phyloP scores from a whole-genome alignment of 1,140 invertebrate genomes.

The Helicorthomorpha holstii region DNA sequence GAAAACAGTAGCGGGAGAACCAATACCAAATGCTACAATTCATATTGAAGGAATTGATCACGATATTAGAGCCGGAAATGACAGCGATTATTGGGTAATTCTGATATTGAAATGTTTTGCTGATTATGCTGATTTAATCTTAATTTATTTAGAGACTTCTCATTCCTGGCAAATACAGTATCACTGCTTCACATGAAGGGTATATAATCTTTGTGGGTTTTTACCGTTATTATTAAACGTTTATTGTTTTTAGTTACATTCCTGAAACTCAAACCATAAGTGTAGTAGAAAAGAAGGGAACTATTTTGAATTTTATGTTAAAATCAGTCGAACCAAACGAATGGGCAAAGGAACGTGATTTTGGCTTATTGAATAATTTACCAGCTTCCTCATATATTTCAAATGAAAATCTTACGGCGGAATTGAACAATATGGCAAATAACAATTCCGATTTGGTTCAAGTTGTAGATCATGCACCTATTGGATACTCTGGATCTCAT shows the following conservation, averaged over 20 bases:
- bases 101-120: no score
- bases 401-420: background rate
- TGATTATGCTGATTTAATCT: no score
- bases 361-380: conserved; percentile 45
- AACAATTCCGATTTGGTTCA: background rate
- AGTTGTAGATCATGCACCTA: conserved; percentile 38
- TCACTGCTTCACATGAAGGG: conserved; percentile 39
- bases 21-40: conserved; percentile 56
- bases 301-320: conserved; percentile 58
- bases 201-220: conserved; percentile 2
- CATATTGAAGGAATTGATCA: conserved; percentile 53
- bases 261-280: conserved; percentile 37
- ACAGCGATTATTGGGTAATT: conserved; percentile 80
- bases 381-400: conserved; percentile 16
- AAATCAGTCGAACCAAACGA: conserved; percentile 52
- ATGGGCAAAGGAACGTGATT: conserved; percentile 38
- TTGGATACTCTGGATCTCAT: conserved; percentile 16
- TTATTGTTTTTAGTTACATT: conserved; percentile 37
- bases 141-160: conserved; percentile 44
- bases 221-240: conserved; percentile 1
- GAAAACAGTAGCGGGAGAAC: conserved; percentile 49
- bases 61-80: conserved; percentile 39
- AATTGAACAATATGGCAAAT: background rate
- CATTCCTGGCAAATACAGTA: conserved; percentile 65
- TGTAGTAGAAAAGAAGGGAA: conserved; percentile 40